A percentile compares a stretch with the other conserved stretches of the same genome.
phyloP scores from a whole-genome alignment of 2,797 vertebrate species.

The Loris lydekkerianus region DNA sequence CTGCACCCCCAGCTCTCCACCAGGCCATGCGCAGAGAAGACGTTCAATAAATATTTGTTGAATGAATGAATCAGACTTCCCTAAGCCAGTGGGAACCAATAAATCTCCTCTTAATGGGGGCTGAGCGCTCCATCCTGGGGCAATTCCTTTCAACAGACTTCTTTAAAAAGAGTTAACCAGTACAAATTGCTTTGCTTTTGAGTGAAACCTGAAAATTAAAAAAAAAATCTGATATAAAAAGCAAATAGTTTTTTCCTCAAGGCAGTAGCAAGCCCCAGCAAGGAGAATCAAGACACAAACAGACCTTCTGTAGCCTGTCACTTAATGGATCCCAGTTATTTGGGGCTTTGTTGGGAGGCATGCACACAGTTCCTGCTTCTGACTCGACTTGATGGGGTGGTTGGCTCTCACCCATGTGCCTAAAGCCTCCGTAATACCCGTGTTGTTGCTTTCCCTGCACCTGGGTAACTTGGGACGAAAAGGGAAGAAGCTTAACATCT shows the following conservation, averaged over 20 bases:
- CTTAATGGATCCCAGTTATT: conserved; percentile 82
- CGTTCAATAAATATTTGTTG: conserved; percentile 77
- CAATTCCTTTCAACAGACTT: conserved; percentile 67
- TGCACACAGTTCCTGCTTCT: neutral
- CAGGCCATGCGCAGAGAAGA: conserved; percentile 46
- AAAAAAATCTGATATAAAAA: conserved; percentile 74
- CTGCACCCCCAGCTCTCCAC: conserved; percentile 12
- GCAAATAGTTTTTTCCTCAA: conserved; percentile 81
- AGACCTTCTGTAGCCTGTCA: conserved; percentile 72
- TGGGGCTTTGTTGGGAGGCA: conserved; percentile 80
- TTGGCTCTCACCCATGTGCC: neutral
- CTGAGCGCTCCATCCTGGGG: conserved; percentile 45
- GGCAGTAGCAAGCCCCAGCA: conserved; percentile 83
- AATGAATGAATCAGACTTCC: conserved; percentile 72
- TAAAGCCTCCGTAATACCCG: conserved; percentile 2
- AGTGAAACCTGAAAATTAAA: conserved; percentile 61
- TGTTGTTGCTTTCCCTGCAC: conserved; percentile 17
- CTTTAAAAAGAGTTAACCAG: conserved; percentile 77
- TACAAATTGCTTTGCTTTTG: conserved; percentile 79
- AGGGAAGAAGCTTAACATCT: neutral
- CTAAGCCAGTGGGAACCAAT: conserved; percentile 73
- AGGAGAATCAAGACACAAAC: conserved; percentile 84
- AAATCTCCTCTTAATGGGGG: conserved; percentile 72
- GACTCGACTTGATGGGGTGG: conserved; percentile 47
- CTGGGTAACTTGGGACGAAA: neutral